Evolutionary conservation across 2,888 invertebrate genomes (phyloP), one percentile per base, ranked within the genome.

Genomic region (Sinotaia quadrata): DNA sequence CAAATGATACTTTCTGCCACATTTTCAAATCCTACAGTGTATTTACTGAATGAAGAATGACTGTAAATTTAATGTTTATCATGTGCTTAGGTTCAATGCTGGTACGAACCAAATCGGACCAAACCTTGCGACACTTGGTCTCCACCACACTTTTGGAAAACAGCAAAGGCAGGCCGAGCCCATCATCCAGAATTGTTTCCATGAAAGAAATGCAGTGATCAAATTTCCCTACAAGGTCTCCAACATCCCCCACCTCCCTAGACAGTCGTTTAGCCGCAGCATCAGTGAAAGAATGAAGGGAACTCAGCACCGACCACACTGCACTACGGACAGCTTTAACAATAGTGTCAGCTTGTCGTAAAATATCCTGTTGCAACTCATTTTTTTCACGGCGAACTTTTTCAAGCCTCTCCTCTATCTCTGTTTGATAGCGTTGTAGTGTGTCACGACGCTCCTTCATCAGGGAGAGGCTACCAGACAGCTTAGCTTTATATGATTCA

Each of bases 141-240:
- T 73, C 73, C 27, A 73, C 73, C 44, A 68, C 70, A 37, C 80
- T 81, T 71, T 84, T 84, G 8, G 83, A 78, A 69, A 81, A 83
- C 15, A 87, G 74, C n/a, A 87, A 75, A 15, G 83, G 82, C 31
- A 81, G 69, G 65, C 83, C 81, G 63, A 81, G 79, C 1, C 82
- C 84, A 27, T 81, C 77, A 18, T 78, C 92, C 58, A 96, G 89
- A 36, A 94, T 94, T 79, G 92, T 91, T 83, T 92, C 92, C 67
- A 95, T 94, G 89, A 96, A 95, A 76, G 92, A 91, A 78, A 95
- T 93, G 88, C 95, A 95, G 89, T 96, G 95, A 89, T 95, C 95
- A 21, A 96, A 94, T 87, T 95, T 93, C 85, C 92, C 92, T 0
- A 94, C 94, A 18, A 95, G 90, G 84, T 94, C 92, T 84, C 94